Evolutionary conservation across 2,113 vertebrate genomes (phyloP).

Genomic region (Fukomys damarensis): DNA sequence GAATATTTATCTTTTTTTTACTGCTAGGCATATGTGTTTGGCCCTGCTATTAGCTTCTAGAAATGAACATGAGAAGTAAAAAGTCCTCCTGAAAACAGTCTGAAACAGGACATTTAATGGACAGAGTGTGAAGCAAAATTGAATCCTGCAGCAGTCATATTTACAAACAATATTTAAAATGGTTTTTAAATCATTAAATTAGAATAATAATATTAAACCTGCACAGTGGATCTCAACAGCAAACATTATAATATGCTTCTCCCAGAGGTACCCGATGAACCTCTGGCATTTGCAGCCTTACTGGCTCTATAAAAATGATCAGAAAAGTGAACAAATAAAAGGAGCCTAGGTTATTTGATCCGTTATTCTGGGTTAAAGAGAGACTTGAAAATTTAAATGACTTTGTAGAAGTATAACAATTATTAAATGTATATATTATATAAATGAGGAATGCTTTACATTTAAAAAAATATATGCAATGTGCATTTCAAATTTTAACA

Average conservation of each 20-base stretch:
- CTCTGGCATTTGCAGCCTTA: not conserved
- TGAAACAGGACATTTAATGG: slow-evolving; percentile 21
- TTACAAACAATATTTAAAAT: slow-evolving; percentile 31
- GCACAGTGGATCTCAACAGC: not conserved
- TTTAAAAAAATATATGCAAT: slow-evolving; percentile 6
- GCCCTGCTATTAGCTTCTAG: not conserved
- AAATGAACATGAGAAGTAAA: not conserved
- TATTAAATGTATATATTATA: not conserved
- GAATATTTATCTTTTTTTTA: slow-evolving; percentile 49
- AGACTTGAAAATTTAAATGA: not conserved
- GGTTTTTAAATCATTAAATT: slow-evolving; percentile 1
- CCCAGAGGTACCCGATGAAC: not conserved
- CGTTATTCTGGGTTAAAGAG: not conserved
- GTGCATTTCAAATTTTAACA: not conserved
- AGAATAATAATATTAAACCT: not conserved
- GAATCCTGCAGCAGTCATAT: not conserved
- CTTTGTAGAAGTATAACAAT: not conserved
- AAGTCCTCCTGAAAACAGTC: not conserved
- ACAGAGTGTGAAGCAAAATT: not conserved
- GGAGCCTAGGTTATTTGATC: not conserved
- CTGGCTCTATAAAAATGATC: not conserved
- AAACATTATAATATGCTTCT: not conserved
- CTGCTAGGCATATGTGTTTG: not conserved
- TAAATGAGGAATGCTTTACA: not conserved
- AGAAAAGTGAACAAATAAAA: not conserved